These are phyloP conservation scores for Papilio elwesi DNA, from an alignment of 2,888 invertebrate genomes.

Conservation along the genomic window DNA sequence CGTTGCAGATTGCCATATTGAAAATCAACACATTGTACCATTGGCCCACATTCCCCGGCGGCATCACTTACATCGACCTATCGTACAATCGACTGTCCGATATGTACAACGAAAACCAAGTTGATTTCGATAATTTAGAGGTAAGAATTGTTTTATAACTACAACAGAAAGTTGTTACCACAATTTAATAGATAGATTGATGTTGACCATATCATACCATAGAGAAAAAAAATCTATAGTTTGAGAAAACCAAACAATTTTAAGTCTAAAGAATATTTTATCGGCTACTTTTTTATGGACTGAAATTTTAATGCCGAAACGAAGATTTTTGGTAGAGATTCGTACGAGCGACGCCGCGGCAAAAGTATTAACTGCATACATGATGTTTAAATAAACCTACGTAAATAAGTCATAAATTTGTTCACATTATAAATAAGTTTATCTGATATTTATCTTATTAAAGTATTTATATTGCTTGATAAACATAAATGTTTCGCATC, in stretches of 20 bases:
- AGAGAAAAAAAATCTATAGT: too few relatives aligned
- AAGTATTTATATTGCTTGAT: slow-evolving; percentile 9
- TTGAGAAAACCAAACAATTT: too few relatives aligned
- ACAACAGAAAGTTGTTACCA: not conserved
- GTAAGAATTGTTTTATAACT: slow-evolving; percentile 51
- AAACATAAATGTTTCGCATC: not conserved
- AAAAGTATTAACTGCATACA: not conserved
- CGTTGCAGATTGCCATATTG: slow-evolving; percentile 70
- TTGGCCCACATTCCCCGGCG: slow-evolving; percentile 74
- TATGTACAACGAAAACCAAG: slow-evolving; percentile 67
- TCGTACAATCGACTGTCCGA: slow-evolving; percentile 72
- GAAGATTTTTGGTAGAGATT: not conserved
- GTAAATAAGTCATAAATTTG: slow-evolving; percentile 12
- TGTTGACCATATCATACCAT: too few relatives aligned
- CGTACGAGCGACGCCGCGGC: not conserved
- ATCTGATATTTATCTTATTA: slow-evolving; percentile 7
- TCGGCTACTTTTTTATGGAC: too few relatives aligned
- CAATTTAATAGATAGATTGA: not conserved
- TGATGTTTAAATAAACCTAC: slow-evolving; percentile 1
- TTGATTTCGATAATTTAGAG: slow-evolving; percentile 76
- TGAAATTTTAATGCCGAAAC: too few relatives aligned
- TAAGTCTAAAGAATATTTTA: too few relatives aligned
- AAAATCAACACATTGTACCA: slow-evolving; percentile 73
- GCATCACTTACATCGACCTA: slow-evolving; percentile 74
- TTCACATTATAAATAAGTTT: slow-evolving; percentile 17